Conservation (phyloP, 64 coral and sea anemone genomes). For the Dendronephthya gigantea region DNA sequence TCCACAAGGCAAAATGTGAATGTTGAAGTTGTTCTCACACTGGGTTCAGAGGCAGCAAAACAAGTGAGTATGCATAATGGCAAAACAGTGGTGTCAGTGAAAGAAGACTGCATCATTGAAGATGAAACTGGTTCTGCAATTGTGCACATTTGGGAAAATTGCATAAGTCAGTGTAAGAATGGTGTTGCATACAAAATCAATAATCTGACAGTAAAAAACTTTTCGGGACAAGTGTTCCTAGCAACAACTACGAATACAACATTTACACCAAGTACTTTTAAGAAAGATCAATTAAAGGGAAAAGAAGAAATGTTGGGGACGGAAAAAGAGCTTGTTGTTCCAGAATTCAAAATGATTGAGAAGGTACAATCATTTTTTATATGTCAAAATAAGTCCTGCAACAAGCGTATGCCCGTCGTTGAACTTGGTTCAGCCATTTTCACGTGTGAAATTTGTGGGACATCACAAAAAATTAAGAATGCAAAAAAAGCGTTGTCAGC, state of each 20-base stretch:
- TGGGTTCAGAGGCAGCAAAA: constrained; percentile 36
- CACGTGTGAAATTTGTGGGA: constrained; percentile 32
- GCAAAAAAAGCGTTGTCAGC: constrained; percentile 24
- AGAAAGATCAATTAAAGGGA: background rate
- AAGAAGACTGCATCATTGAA: constrained; percentile 46
- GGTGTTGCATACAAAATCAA: constrained; percentile 32
- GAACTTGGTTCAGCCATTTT: background rate
- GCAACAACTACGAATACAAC: constrained; percentile 12
- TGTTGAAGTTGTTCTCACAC: constrained; percentile 25
- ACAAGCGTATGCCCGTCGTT: constrained; percentile 36
- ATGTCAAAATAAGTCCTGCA: constrained; percentile 32
- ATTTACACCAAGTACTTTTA: background rate
- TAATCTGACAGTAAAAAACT: constrained; percentile 31
- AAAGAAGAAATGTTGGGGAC: constrained; percentile 3
- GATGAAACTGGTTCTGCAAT: constrained; percentile 26
- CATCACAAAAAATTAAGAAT: constrained; percentile 32
- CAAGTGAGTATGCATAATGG: constrained; percentile 40
- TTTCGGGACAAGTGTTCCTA: constrained; percentile 29
- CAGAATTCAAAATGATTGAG: constrained; percentile 27
- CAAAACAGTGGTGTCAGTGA: constrained; percentile 27
- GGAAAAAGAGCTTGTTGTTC: constrained; percentile 1
- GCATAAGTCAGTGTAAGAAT: background rate
- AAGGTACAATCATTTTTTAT: constrained; percentile 1
- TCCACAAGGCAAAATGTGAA: constrained; percentile 49
- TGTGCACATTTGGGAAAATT: constrained; percentile 30